phyloP scores from a whole-genome alignment of 2,797 vertebrate species.

The Hybognathus amarus region DNA sequence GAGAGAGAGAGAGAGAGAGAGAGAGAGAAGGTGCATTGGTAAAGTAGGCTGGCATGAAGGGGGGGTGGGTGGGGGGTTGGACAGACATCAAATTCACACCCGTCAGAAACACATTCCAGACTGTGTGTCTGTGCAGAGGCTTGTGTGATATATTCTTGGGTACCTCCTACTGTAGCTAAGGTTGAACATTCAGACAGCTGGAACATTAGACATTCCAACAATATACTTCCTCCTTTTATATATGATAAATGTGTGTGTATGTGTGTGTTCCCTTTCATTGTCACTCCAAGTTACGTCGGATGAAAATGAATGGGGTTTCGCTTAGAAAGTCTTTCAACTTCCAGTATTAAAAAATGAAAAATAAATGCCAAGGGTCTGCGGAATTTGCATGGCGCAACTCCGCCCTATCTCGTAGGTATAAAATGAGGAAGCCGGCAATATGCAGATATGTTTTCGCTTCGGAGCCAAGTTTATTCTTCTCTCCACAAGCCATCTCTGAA shows the following conservation, averaged over 20 bases:
- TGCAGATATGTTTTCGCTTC: no score
- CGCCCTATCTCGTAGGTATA: no score
- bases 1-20: neutral
- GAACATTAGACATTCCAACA: conserved; percentile 48
- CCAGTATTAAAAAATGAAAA: no score
- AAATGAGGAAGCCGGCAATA: no score
- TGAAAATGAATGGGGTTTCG: no score
- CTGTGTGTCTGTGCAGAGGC: conserved; percentile 50
- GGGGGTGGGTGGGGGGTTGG: conserved; percentile 38
- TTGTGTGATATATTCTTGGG: conserved; percentile 56
- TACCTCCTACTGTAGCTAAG: conserved; percentile 55
- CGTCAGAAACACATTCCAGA: conserved; percentile 72
- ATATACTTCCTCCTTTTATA: conserved; percentile 64
- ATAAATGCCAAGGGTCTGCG: no score
- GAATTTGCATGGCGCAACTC: no score
- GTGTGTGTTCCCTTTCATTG: conserved; percentile 20
- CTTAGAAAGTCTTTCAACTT: no score
- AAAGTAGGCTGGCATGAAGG: conserved; percentile 10
- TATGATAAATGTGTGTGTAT: conserved; percentile 52
- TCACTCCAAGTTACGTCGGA: no score
- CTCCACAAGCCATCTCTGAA: no score
- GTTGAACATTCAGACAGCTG: conserved; percentile 53
- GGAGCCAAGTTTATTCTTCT: no score
- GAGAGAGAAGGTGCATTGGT: neutral
- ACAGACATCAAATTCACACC: conserved; percentile 71